Evolutionary conservation across 2,888 invertebrate species (phyloP).

Genomic region (Tetramorium bicarinatum): DNA sequence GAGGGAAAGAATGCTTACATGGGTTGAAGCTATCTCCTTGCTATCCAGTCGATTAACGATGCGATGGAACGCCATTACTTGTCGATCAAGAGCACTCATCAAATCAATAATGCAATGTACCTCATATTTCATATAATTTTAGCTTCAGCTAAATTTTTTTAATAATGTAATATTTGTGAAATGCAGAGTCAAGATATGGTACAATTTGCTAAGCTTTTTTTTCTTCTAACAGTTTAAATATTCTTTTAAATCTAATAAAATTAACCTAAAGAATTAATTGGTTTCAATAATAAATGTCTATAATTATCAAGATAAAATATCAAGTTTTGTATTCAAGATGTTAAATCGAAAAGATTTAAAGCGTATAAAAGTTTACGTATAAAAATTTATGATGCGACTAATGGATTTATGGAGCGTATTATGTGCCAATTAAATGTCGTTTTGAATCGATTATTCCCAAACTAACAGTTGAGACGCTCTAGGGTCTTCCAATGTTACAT

Average conservation of each 20-base stretch:
- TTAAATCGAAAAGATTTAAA: not conserved
- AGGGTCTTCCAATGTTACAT: constrained; percentile 16
- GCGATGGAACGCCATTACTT: constrained; percentile 8
- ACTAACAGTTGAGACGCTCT: constrained; percentile 21
- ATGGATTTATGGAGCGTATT: not conserved
- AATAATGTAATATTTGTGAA: constrained; percentile 9
- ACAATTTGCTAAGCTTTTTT: not conserved
- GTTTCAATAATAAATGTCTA: not conserved
- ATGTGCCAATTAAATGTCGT: not conserved
- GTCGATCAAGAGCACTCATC: constrained; percentile 8
- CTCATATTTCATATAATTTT: not conserved
- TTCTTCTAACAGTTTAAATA: not conserved
- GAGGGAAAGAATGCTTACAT: constrained; percentile 8
- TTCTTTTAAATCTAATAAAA: not conserved
- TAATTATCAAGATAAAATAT: not conserved
- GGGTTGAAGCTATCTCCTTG: not conserved
- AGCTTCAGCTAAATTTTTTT: not conserved
- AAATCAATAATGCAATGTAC: not conserved
- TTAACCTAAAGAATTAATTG: not conserved
- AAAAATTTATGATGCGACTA: not conserved
- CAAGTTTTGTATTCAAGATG: not conserved
- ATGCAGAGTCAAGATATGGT: not conserved
- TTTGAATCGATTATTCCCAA: constrained; percentile 14
- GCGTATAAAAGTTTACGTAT: not conserved
- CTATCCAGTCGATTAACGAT: constrained; percentile 16